Conservation (phyloP, 1,140 invertebrate species). For the Drosophila hydei region DNA sequence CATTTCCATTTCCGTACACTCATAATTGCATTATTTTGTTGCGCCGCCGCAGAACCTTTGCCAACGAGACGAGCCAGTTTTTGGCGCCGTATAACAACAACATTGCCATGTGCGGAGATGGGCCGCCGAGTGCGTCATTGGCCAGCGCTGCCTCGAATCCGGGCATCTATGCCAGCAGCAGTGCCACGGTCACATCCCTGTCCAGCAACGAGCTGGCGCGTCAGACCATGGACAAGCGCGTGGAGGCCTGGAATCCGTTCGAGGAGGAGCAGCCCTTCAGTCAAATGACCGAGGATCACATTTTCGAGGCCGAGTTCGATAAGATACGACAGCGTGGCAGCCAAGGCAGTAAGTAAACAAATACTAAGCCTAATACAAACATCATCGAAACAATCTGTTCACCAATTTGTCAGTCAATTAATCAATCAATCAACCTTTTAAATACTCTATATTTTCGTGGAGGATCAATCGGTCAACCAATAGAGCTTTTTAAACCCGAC, state of each 20-base stretch:
- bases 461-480: too few relatives aligned
- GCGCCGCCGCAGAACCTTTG: constrained; percentile 87
- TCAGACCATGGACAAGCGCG: constrained; percentile 66
- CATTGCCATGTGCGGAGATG: constrained; percentile 59
- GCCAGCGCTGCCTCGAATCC: constrained; percentile 70
- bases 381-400: too few relatives aligned
- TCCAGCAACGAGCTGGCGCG: constrained; percentile 74
- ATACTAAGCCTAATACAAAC: too few relatives aligned
- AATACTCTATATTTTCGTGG: too few relatives aligned
- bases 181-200: constrained; percentile 46
- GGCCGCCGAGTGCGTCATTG: constrained; percentile 47
- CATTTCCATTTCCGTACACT: constrained; percentile 25
- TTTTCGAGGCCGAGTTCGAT: constrained; percentile 94
- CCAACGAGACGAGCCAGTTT: constrained; percentile 90
- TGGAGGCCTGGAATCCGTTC: constrained; percentile 92
- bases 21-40: constrained; percentile 44
- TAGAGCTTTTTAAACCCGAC: too few relatives aligned
- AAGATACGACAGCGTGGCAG: constrained; percentile 91
- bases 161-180: constrained; percentile 64
- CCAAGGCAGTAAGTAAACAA: constrained; percentile 89
- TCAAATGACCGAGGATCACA: constrained; percentile 91
- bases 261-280: constrained; percentile 90
- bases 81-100: constrained; percentile 88
- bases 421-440: background rate
- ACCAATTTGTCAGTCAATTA: background rate